phyloP scores from a whole-genome alignment of 2,797 vertebrate genomes.

The Rallus crepitans region DNA sequence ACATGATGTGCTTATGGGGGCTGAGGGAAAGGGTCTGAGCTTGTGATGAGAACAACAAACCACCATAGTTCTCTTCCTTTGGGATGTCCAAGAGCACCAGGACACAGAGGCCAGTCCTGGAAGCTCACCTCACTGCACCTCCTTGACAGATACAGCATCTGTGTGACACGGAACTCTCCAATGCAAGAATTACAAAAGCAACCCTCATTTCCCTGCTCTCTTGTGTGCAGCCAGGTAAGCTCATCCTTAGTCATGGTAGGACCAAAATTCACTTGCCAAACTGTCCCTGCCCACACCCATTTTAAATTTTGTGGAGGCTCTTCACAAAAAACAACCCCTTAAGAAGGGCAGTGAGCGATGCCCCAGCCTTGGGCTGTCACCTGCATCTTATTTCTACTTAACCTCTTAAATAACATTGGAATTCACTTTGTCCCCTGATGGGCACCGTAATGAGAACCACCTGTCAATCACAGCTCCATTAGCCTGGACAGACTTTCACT shows the following conservation, averaged over 20 bases:
- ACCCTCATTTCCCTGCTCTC: neutral
- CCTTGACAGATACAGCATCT: neutral
- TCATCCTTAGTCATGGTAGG: accelerated
- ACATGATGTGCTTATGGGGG: accelerated
- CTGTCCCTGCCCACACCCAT: neutral
- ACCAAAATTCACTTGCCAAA: neutral
- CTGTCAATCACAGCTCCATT: slow-evolving; percentile 85
- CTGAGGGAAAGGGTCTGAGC: neutral
- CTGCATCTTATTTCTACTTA: slow-evolving; percentile 74
- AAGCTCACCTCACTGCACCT: neutral
- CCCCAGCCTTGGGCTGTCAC: slow-evolving; percentile 49
- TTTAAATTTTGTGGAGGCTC: neutral
- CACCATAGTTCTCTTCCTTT: neutral
- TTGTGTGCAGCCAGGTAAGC: neutral
- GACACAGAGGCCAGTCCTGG: neutral
- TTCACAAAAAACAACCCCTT: neutral
- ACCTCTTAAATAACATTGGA: slow-evolving; percentile 73
- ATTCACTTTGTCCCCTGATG: slow-evolving; percentile 79
- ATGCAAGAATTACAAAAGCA: neutral
- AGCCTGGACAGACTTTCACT: slow-evolving; percentile 82
- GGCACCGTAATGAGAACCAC: slow-evolving; percentile 80
- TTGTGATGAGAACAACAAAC: neutral
- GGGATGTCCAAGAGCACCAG: neutral
- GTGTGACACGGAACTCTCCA: accelerated
- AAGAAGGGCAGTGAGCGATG: neutral